Percentiles rank a stretch among this genome's conserved stretches.
Evolutionary conservation across 1,140 invertebrate genomes (phyloP).

Genomic region (Meteorus sp.): DNA sequence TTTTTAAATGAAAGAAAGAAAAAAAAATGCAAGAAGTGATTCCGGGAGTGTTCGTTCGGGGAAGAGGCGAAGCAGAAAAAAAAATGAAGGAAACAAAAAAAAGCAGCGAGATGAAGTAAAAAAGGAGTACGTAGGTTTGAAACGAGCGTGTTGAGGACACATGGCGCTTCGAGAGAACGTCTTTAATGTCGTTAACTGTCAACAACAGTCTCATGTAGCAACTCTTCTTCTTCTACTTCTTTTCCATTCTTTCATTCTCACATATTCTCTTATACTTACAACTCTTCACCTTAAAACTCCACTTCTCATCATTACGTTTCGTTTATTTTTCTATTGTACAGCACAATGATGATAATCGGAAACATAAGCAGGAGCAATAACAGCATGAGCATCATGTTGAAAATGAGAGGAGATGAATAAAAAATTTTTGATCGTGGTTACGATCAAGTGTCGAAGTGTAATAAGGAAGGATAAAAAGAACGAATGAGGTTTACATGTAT

Average conservation of each 20-base stretch:
- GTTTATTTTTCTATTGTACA: not conserved
- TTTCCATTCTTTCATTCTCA: constrained; percentile 11
- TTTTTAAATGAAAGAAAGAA: no score
- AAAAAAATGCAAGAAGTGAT: constrained; percentile 17
- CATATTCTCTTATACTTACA: not conserved
- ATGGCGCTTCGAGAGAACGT: constrained; percentile 45
- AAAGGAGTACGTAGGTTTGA: constrained; percentile 30
- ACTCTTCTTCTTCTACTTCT: not conserved
- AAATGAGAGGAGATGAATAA: no score
- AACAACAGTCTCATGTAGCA: constrained; percentile 30
- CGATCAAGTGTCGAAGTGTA: constrained; percentile 24
- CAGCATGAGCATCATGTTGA: no score
- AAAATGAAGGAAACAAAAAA: constrained; percentile 28
- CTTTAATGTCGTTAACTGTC: constrained; percentile 37
- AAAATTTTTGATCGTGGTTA: constrained; percentile 6
- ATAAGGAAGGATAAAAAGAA: constrained; percentile 11
- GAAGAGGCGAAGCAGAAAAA: constrained; percentile 24
- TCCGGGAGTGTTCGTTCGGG: constrained; percentile 15
- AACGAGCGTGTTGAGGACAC: constrained; percentile 40
- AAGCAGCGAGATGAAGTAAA: not conserved
- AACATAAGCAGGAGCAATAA: not conserved
- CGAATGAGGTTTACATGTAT: constrained; percentile 5
- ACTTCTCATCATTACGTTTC: not conserved
- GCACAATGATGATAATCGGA: not conserved
- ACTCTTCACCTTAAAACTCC: no score